Percentiles rank a stretch among this genome's conserved stretches.
Evolutionary conservation across 2,113 vertebrate genomes (phyloP).

Genomic region (Lepidothrix coronata): DNA sequence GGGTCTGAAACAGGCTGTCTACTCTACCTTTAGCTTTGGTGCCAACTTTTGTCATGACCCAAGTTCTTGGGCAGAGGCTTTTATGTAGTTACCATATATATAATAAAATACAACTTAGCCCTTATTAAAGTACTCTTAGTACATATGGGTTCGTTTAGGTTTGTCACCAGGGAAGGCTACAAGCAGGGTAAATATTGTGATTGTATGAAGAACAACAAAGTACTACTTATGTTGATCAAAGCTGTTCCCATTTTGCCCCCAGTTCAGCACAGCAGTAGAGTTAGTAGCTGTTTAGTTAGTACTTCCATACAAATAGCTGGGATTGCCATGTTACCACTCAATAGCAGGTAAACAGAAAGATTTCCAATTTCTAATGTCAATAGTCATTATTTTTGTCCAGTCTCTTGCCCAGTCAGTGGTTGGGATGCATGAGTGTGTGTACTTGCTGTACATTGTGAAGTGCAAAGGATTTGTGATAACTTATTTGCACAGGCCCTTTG

Average conservation of each 20-base stretch:
- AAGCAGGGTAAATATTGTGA: neutral
- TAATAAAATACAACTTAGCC: neutral
- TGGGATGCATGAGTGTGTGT: neutral
- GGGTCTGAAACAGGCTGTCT: neutral
- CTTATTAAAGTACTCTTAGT: neutral
- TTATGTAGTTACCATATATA: neutral
- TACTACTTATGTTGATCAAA: neutral
- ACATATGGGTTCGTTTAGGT: neutral
- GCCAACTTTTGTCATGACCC: neutral
- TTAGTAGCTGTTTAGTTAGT: neutral
- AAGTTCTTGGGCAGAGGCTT: neutral
- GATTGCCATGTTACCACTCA: neutral
- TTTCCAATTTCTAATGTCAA: neutral
- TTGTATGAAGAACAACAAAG: neutral
- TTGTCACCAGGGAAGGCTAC: neutral
- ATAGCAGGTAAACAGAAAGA: neutral
- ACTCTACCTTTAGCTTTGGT: neutral
- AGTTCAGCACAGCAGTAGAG: neutral
- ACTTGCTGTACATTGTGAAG: neutral
- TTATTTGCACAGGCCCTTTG: neutral
- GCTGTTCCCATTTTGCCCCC: neutral
- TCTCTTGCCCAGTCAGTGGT: neutral
- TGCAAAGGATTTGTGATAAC: neutral
- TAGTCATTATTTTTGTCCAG: neutral
- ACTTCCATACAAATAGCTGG: neutral